phyloP scores from a whole-genome alignment of 1,140 invertebrate species.

The Rhyacophila brunnea region DNA sequence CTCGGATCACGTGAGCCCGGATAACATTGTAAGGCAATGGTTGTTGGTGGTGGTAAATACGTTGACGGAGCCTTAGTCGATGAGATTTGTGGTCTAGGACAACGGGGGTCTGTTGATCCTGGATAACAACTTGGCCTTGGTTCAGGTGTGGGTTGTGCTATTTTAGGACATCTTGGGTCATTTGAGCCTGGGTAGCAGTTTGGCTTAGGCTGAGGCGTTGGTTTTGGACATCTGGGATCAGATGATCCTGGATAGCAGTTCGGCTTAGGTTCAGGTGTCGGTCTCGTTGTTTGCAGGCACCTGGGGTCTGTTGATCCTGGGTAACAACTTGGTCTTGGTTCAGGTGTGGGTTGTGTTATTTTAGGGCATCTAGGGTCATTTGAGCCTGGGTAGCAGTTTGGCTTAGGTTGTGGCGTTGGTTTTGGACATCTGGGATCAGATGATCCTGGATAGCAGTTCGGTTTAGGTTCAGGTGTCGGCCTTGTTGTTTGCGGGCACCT shows the following conservation, averaged over 20 bases:
- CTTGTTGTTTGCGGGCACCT: conserved; percentile 38
- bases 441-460: conserved; percentile 47
- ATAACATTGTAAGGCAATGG: conserved; percentile 21
- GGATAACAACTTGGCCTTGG: conserved; percentile 41
- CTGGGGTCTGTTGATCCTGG: conserved; percentile 41
- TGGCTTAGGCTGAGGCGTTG: conserved; percentile 34
- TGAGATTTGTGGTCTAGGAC: conserved; percentile 32
- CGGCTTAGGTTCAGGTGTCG: conserved; percentile 19
- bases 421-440: conserved; percentile 49
- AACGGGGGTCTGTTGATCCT: conserved; percentile 39
- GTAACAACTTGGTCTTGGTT: conserved; percentile 31
- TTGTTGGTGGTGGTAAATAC: conserved; percentile 20
- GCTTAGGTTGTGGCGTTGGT: conserved; percentile 31
- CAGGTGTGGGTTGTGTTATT: conserved; percentile 28
- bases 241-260: conserved; percentile 36
- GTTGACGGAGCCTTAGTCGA: conserved; percentile 28
- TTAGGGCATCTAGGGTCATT: conserved; percentile 44
- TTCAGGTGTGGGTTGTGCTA: conserved; percentile 35
- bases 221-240: conserved; percentile 40
- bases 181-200: conserved; percentile 43
- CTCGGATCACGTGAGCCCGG: conserved; percentile 38
- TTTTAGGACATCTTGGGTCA: conserved; percentile 41
- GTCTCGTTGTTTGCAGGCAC: conserved; percentile 37
- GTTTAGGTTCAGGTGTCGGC: conserved; percentile 37
- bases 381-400: conserved; percentile 44